A percentile compares a stretch with the other conserved stretches of the same genome.
These are phyloP conservation scores for Apomyelois bistriatella DNA, from an alignment of 2,888 invertebrate genomes.

Conservation along the genomic window DNA sequence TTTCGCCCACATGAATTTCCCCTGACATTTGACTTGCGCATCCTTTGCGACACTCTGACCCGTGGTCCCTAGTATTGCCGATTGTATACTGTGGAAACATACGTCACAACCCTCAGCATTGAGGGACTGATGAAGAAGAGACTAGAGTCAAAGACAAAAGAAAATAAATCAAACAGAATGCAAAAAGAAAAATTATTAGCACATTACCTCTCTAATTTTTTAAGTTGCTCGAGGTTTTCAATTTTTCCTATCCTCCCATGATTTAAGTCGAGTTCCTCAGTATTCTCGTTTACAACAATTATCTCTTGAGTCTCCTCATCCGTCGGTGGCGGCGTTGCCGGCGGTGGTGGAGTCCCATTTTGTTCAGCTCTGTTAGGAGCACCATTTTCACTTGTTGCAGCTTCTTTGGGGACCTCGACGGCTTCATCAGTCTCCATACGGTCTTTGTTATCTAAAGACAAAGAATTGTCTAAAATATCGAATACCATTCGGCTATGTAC, in stretches of 20 bases:
- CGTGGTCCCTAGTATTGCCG: too few relatives aligned
- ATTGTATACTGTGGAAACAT: too few relatives aligned
- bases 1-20: too few relatives aligned
- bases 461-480: not conserved
- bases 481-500: not conserved
- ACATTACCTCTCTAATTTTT: constrained; percentile 82
- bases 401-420: constrained; percentile 25
- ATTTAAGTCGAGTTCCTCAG: constrained; percentile 90
- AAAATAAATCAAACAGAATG: too few relatives aligned
- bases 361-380: constrained; percentile 22
- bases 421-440: constrained; percentile 35
- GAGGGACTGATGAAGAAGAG: too few relatives aligned
- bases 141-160: too few relatives aligned
- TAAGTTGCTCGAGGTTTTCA: constrained; percentile 89
- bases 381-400: constrained; percentile 17
- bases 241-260: constrained; percentile 92
- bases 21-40: too few relatives aligned
- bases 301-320: constrained; percentile 79
- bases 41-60: too few relatives aligned
- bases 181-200: constrained; percentile 12
- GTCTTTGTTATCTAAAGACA: constrained; percentile 40
- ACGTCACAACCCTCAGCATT: too few relatives aligned
- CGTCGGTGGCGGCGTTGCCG: constrained; percentile 45
- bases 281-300: constrained; percentile 82
- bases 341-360: constrained; percentile 45